Evolutionary conservation across 2,888 invertebrate species (phyloP).

Genomic region (Eulithis testata): DNA sequence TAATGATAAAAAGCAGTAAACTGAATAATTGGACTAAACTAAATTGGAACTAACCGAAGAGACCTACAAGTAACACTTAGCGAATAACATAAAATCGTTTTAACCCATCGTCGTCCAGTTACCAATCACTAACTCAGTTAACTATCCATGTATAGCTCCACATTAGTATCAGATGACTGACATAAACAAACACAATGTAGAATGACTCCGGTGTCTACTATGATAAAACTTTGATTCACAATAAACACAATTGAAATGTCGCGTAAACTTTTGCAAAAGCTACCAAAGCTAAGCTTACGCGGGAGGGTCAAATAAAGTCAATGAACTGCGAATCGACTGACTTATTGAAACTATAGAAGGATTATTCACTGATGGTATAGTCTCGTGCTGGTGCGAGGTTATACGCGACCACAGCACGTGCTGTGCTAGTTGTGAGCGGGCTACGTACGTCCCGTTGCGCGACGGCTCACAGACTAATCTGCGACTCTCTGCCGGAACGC

Average conservation of each 20-base stretch:
- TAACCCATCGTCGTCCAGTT: constrained; percentile 11
- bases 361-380: constrained; percentile 40
- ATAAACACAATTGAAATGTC: constrained; percentile 36
- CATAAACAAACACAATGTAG: constrained; percentile 21
- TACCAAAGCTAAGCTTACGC: constrained; percentile 40
- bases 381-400: constrained; percentile 48
- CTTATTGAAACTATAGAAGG: constrained; percentile 44
- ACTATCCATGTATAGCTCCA: constrained; percentile 23
- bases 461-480: constrained; percentile 70
- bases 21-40: neutral
- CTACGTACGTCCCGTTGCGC: constrained; percentile 74
- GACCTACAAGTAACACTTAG: constrained; percentile 3
- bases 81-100: constrained; percentile 15
- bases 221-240: constrained; percentile 30
- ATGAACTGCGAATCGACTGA: constrained; percentile 51
- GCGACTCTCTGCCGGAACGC: constrained; percentile 51
- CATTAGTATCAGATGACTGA: constrained; percentile 33
- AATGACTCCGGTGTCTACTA: constrained; percentile 27
- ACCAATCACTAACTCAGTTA: constrained; percentile 49
- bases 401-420: constrained; percentile 45
- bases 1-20: neutral
- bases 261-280: constrained; percentile 42
- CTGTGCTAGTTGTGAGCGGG: constrained; percentile 47
- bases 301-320: constrained; percentile 44
- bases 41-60: neutral